A percentile compares a stretch with the other conserved stretches of the same genome.
Evolutionary conservation across 2,797 vertebrate species (phyloP).

Genomic region (Menidia menidia): DNA sequence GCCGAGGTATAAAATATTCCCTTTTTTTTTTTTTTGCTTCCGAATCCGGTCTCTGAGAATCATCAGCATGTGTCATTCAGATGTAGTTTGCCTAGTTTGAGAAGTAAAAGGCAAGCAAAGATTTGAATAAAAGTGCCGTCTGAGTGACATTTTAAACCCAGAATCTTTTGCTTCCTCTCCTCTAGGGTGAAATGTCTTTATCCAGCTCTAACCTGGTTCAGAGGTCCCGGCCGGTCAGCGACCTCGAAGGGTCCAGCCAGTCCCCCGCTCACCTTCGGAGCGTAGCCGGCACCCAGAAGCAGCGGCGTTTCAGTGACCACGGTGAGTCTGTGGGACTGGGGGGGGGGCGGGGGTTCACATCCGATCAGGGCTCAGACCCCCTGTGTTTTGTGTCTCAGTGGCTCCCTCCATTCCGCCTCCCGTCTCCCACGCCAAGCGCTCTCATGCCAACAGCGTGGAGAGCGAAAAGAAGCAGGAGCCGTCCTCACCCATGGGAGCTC

Average conservation of each 20-base stretch:
- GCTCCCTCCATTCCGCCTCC: constrained; percentile 89
- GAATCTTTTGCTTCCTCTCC: constrained; percentile 25
- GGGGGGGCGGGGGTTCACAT: too few relatives aligned
- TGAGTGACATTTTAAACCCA: background rate
- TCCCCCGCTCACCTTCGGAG: constrained; percentile 90
- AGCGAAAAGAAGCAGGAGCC: constrained; percentile 88
- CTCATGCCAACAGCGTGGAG: constrained; percentile 88
- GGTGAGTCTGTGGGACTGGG: constrained; percentile 52
- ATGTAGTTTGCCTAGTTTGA: background rate
- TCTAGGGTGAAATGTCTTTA: constrained; percentile 88
- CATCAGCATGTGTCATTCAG: background rate
- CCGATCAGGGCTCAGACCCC: background rate
- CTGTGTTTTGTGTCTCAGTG: constrained; percentile 71
- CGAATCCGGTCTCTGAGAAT: background rate
- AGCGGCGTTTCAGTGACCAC: constrained; percentile 78
- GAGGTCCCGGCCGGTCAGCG: constrained; percentile 90
- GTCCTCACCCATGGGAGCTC: constrained; percentile 85
- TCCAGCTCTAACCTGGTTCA: constrained; percentile 87
- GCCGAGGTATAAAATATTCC: constrained; percentile 79
- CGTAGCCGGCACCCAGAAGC: constrained; percentile 87
- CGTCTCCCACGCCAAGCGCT: constrained; percentile 88
- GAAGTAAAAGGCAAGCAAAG: too few relatives aligned
- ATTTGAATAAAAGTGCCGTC: too few relatives aligned
- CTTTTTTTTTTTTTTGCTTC: background rate
- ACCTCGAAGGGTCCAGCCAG: constrained; percentile 89